Base-by-base conservation (phyloP, 2,797 vertebrate species). In the Masticophis lateralis region DNA sequence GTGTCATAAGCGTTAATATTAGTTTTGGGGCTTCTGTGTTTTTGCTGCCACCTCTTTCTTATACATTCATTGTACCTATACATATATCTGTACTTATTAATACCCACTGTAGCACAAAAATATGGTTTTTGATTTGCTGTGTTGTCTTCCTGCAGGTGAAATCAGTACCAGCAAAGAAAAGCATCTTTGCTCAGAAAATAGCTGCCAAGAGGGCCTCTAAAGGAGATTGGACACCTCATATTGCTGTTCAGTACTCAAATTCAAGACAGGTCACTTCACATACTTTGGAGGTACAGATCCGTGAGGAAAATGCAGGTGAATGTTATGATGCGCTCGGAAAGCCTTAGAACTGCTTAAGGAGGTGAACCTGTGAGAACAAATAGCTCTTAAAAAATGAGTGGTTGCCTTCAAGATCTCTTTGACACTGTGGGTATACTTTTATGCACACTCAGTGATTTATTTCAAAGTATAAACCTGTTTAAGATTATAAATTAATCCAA, bases 141-240 rank as follows among this genome's bases (percentile, higher is more conserved):
- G 88, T 95, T 95, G 53, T 93, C 61, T 94, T 25, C 57, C 91
- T 93, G 22, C 91, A 98, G 98, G 96, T 95, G 86, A 97, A 96
- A 74, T 83, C 95, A 61, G 95, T 89, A 66, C 97, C 96, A 96
- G 98, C 96, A 89, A 99, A 97, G 96, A 99, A 97, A 97, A 99
- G 99, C 94, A 99, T 99, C 97, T 99, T 99, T 98, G 99, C 99
- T 27, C 98, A 98, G 92, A 99, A 99, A 96, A 98, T 99, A 96
- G 99, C 98, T 96, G 98, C 98, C 28, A 98, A 98, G 96, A 98
- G 97, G 93, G 94, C 97, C 2, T 97, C 97, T 92, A 98, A 98
- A 95, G 94, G 94, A 94, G 88, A 89, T 55, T 56, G 88, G 56
- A 69, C 92, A 59, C 57, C 95, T 93, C 93, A 95, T 93, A 93